Base-by-base conservation (phyloP, 1,140 invertebrate species). In the Battus philenor region DNA sequence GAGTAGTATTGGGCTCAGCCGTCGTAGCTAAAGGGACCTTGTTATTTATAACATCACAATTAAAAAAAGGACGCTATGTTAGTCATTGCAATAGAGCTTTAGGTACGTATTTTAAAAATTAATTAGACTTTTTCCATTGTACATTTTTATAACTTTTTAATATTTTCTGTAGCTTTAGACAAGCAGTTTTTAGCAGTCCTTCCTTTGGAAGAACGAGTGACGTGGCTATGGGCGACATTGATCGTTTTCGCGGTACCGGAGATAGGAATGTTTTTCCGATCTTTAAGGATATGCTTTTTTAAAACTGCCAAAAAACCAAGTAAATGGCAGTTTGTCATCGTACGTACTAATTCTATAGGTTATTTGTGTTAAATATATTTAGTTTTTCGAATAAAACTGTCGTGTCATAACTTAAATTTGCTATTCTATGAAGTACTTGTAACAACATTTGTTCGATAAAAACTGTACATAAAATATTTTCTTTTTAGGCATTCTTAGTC, bases 141-240 rank as follows among this genome's bases (percentile, higher is more conserved):
- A 29, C 43, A 33, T 15, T n/a, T n/a, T n/a, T n/a, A n/a, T n/a
- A n/a, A n/a, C n/a, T n/a, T n/a, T n/a, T n/a, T n/a, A n/a, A n/a
- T n/a, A n/a, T n/a, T 34, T 59, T 83, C n/a, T 30, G n/a, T 76
- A 95, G 93, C 90, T 57, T 89, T 93, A 45, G 94, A 95, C 62
- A 93, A 93, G 61, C 90, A 92, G 66, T 96, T 93, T 60, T 87
- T 92, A 50, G 93, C 93, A 0, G 87, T 88, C 2, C 76, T 94
- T 30, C 90, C 94, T 0, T 89, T 93, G 45, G 90, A 91, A 54
- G 95, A 97, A 78, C 88, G 94, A 24, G 90, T 97, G 50, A 92
- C 92, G 13, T 98, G 96, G 95, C 92, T 95, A 47, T 98, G 96
- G 96, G 94, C 93, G 44, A 81, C 96, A 8, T 84, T 97, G 26